Evolutionary conservation across 2,797 vertebrate species (phyloP).

Genomic region (Mionectes olivaceus): DNA sequence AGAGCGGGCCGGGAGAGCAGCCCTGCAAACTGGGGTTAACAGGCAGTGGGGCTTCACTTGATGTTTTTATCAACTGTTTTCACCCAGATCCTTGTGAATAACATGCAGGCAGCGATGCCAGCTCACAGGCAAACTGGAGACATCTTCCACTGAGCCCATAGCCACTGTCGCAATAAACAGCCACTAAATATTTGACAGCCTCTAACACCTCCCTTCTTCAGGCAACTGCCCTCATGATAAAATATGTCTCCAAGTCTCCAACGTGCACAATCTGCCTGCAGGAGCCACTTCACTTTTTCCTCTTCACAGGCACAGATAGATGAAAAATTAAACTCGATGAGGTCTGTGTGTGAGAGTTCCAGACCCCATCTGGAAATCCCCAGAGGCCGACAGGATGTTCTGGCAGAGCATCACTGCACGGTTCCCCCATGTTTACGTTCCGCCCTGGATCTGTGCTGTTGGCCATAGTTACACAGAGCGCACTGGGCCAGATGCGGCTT

Average conservation of each 20-base stretch:
- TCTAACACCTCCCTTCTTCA: neutral
- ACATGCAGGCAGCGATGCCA: neutral
- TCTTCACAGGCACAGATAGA: neutral
- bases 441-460: neutral
- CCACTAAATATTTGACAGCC: constrained; percentile 26
- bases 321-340: constrained; percentile 34
- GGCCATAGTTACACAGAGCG: neutral
- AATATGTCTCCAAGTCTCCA: neutral
- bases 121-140: neutral
- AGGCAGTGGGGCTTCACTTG: neutral
- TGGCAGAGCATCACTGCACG: neutral
- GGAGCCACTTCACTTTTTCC: neutral
- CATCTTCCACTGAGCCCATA: neutral
- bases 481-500: neutral
- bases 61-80: constrained; percentile 27
- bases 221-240: neutral
- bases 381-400: neutral
- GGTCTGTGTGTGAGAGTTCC: neutral
- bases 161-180: constrained; percentile 7
- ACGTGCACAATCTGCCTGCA: neutral
- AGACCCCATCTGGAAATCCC: neutral
- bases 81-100: neutral
- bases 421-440: neutral
- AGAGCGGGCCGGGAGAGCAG: neutral
- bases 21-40: neutral